phyloP scores from a whole-genome alignment of 1,140 invertebrate genomes.

The Leptinotarsa texana region DNA sequence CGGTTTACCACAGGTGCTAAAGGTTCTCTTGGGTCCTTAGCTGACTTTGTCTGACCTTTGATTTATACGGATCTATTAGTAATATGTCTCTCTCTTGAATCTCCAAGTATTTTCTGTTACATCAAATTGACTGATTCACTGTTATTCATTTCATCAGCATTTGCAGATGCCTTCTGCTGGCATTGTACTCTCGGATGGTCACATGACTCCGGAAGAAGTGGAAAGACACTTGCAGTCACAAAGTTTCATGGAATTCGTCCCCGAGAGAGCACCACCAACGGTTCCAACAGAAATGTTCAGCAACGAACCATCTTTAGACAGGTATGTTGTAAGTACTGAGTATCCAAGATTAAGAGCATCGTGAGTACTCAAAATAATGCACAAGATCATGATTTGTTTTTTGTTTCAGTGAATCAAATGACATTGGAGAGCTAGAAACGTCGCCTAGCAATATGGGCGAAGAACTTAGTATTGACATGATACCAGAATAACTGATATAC shows the following conservation, averaged over 20 bases:
- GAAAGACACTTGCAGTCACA: conserved; percentile 88
- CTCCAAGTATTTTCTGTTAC: too few relatives aligned
- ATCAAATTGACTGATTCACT: too few relatives aligned
- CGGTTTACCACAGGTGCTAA: too few relatives aligned
- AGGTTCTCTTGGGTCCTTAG: too few relatives aligned
- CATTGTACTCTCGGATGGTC: conserved; percentile 69
- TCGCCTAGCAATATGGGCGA: conserved; percentile 74
- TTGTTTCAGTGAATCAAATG: conserved; percentile 76
- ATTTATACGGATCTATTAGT: too few relatives aligned
- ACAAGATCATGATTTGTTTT: conserved; percentile 25
- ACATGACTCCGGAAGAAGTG: conserved; percentile 90
- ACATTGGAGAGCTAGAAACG: conserved; percentile 75
- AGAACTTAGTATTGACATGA: conserved; percentile 69
- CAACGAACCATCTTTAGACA: conserved; percentile 84
- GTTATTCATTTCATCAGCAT: conserved; percentile 32
- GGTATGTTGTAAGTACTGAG: conserved; percentile 56
- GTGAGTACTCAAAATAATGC: too few relatives aligned
- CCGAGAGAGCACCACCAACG: conserved; percentile 83
- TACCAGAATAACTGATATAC: conserved; percentile 45
- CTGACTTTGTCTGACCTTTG: too few relatives aligned
- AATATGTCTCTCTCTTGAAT: too few relatives aligned
- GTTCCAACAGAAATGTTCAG: conserved; percentile 92
- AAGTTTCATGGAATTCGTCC: conserved; percentile 77
- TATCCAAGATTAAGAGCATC: too few relatives aligned
- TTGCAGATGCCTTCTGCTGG: conserved; percentile 54